These are phyloP conservation scores for Chymomyza amoena DNA, from an alignment of 2,888 invertebrate genomes.

Conservation along the genomic window DNA sequence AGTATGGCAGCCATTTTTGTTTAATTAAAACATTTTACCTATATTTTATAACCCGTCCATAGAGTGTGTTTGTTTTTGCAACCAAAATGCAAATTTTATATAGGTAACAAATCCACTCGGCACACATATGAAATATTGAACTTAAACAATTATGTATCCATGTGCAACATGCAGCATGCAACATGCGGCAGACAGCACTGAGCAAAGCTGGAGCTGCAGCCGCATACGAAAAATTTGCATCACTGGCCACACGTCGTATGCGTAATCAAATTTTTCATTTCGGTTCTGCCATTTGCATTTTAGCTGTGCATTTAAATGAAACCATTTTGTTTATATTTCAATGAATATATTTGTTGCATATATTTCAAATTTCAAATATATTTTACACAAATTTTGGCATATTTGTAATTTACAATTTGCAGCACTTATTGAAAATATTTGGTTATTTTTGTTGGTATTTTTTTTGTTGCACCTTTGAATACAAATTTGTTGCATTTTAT, in stretches of 20 bases:
- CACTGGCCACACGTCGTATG: neutral
- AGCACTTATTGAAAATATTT: neutral
- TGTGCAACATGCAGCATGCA: slow-evolving; percentile 7
- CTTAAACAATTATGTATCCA: slow-evolving; percentile 48
- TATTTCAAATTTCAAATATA: neutral
- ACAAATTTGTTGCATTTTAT: neutral
- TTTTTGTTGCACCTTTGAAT: neutral
- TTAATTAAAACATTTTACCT: slow-evolving; percentile 2
- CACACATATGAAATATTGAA: slow-evolving; percentile 55
- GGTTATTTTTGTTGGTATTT: neutral
- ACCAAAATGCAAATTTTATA: slow-evolving; percentile 56
- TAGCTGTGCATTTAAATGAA: slow-evolving; percentile 1
- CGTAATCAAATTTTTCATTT: neutral
- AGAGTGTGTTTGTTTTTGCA: slow-evolving; percentile 4
- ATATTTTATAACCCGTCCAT: neutral
- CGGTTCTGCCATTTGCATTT: neutral
- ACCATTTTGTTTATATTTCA: neutral
- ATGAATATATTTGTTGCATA: neutral
- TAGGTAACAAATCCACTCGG: slow-evolving; percentile 6
- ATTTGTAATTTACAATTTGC: neutral
- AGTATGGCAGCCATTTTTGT: neutral
- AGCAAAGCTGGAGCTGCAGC: neutral
- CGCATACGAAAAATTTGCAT: neutral
- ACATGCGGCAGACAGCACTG: slow-evolving; percentile 6
- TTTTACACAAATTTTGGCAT: neutral